Conservation (phyloP, 2,888 invertebrate genomes). For the Pristionchus arcanus region DNA sequence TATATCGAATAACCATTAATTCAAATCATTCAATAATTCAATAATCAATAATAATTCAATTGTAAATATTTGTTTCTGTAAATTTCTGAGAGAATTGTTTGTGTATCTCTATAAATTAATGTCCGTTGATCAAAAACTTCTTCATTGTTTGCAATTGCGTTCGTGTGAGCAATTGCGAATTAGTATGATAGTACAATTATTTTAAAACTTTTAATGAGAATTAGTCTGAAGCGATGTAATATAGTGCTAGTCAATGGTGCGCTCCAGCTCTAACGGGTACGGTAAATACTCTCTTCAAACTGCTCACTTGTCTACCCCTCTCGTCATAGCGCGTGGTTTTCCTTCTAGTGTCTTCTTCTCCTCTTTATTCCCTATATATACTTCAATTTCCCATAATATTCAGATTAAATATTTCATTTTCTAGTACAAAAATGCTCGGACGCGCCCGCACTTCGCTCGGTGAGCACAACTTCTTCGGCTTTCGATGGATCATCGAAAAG, state of each 20-base stretch:
- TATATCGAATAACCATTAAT: background rate
- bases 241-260: background rate
- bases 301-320: background rate
- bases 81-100: too few relatives aligned
- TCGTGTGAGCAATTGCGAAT: too few relatives aligned
- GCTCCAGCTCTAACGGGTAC: background rate
- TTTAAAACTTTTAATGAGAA: too few relatives aligned
- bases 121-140: too few relatives aligned
- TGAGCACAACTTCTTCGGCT: constrained; percentile 23
- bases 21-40: too few relatives aligned
- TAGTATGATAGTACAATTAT: too few relatives aligned
- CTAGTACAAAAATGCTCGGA: background rate
- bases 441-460: background rate
- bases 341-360: background rate
- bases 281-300: background rate
- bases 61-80: too few relatives aligned
- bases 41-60: too few relatives aligned
- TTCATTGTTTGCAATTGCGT: too few relatives aligned
- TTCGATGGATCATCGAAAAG: constrained; percentile 30
- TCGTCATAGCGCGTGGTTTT: background rate
- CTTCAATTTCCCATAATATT: background rate
- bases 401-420: background rate
- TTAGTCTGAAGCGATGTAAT: too few relatives aligned
- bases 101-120: too few relatives aligned
- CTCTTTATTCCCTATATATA: background rate